Conservation (phyloP, 2,113 vertebrate genomes). For the Chelonoidis abingdonii region DNA sequence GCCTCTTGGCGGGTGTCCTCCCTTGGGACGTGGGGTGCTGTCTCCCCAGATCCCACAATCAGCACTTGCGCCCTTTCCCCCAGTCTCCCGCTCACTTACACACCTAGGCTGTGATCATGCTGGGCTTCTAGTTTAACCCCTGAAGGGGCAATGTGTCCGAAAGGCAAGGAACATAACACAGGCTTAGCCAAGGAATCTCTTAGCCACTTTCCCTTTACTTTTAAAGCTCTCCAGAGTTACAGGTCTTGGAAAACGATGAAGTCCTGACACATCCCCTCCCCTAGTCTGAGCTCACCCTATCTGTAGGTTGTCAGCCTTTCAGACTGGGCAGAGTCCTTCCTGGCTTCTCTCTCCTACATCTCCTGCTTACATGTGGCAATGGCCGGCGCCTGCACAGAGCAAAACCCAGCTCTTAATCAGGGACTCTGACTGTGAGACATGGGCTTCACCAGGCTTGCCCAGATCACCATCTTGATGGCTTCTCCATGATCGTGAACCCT, state of each 20-base stretch:
- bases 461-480: not conserved
- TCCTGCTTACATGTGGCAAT: not conserved
- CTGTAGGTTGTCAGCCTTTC: not conserved
- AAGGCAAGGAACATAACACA: not conserved
- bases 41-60: not conserved
- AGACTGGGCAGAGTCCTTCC: not conserved
- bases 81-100: not conserved
- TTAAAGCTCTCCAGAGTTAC: not conserved
- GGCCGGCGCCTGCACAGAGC: not conserved
- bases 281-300: not conserved
- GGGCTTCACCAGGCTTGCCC: not conserved
- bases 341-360: not conserved
- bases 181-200: not conserved
- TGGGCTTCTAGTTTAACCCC: no score
- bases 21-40: not conserved
- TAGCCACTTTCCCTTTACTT: not conserved
- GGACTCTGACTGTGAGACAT: not conserved
- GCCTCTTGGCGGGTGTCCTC: not conserved
- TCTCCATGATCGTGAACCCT: not conserved
- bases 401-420: not conserved
- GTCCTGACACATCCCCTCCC: not conserved
- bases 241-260: not conserved
- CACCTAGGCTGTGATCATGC: not conserved
- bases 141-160: not conserved
- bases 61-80: not conserved